Conservation (phyloP, 92 coral and sea anemone genomes). For the Chrysogorgia sp. region DNA sequence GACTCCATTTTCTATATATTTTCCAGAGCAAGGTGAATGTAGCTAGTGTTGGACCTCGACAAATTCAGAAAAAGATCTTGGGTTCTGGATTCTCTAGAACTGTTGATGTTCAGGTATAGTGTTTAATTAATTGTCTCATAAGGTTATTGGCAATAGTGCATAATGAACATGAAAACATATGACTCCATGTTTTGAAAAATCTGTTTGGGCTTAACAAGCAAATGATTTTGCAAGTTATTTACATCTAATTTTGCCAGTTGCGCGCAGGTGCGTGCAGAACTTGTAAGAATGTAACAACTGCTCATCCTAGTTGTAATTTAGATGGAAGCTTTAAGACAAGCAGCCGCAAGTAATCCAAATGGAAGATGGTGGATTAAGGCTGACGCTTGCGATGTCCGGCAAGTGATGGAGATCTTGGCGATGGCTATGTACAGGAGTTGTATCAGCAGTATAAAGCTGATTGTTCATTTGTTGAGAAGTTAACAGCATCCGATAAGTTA, state of each 20-base stretch:
- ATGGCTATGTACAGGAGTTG: conserved; percentile 16
- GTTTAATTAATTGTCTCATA: neutral
- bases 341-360: conserved; percentile 36
- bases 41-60: conserved; percentile 54
- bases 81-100: conserved; percentile 47
- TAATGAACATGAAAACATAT: neutral
- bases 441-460: conserved; percentile 40
- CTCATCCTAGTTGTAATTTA: conserved; percentile 15
- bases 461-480: conserved; percentile 5
- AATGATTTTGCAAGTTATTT: neutral
- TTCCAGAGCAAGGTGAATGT: conserved; percentile 57
- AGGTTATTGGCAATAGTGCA: neutral
- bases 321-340: conserved; percentile 60
- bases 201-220: neutral
- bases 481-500: neutral
- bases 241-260: neutral
- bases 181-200: neutral
- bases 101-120: conserved; percentile 54
- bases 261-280: too few species aligned
- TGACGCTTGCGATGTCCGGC: too few species aligned
- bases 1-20: too few species aligned
- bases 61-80: conserved; percentile 53
- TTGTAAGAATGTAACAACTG: neutral
- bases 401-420: conserved; percentile 67
- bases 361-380: conserved; percentile 78